Percentiles rank a stretch among this genome's conserved stretches.
phyloP scores from a whole-genome alignment of 2,797 vertebrate species.

The Acanthurus tractus region DNA sequence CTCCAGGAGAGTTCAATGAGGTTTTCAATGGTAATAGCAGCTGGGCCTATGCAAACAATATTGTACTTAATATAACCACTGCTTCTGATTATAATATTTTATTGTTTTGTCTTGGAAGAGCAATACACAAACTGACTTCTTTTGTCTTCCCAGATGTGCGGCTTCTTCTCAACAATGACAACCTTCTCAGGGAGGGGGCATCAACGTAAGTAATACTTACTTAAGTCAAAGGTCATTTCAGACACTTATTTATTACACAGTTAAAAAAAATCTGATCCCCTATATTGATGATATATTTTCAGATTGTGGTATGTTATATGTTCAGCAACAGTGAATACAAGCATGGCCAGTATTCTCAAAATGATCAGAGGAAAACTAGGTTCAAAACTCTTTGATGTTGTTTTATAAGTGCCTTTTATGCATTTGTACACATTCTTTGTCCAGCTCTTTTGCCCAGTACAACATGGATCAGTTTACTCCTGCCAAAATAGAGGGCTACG shows the following conservation, averaged over 20 bases:
- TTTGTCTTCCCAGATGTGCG: slow-evolving; percentile 92
- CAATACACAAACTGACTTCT: slow-evolving; percentile 19
- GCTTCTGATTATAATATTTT: background rate
- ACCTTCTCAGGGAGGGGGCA: slow-evolving; percentile 98
- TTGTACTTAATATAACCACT: background rate
- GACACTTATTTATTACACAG: background rate
- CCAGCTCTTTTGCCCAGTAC: slow-evolving; percentile 98
- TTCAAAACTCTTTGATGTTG: background rate
- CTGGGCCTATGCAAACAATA: background rate
- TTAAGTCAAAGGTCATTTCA: background rate
- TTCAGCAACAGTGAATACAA: background rate
- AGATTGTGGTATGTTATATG: background rate
- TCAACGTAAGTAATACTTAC: slow-evolving; percentile 91
- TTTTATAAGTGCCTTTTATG: background rate
- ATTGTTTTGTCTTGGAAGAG: slow-evolving; percentile 7
- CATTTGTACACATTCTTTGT: slow-evolving; percentile 36
- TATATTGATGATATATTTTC: background rate
- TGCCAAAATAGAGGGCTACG: slow-evolving; percentile 95
- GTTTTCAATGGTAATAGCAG: slow-evolving; percentile 96
- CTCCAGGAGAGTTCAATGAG: slow-evolving; percentile 98
- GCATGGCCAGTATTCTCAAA: background rate
- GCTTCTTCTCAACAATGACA: slow-evolving; percentile 98
- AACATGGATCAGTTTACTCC: slow-evolving; percentile 99
- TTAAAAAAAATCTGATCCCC: background rate
- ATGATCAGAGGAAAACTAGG: background rate